Conservation (phyloP, 2,797 vertebrate genomes). For the Cryptoblepharus egeriae region DNA sequence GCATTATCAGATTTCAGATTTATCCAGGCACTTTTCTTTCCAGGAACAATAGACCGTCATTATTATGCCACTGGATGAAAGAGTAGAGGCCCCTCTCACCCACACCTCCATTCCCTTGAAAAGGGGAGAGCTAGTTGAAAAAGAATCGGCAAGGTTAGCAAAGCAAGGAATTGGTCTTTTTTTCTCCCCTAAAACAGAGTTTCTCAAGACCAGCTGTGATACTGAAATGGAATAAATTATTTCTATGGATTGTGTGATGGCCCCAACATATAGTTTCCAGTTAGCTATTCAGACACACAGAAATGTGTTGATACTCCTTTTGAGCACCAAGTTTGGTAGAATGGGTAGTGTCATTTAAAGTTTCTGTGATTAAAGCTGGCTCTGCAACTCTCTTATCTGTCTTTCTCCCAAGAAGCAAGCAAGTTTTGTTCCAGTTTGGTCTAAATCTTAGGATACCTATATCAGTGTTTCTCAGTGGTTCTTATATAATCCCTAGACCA, state of each 20-base stretch:
- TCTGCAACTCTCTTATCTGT: neutral
- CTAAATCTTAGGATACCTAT: neutral
- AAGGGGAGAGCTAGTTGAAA: constrained; percentile 49
- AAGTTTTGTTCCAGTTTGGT: neutral
- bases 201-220: neutral
- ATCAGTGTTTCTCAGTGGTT: no score
- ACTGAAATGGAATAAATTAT: neutral
- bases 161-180: constrained; percentile 41
- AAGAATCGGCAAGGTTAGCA: constrained; percentile 44
- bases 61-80: constrained; percentile 44
- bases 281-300: neutral
- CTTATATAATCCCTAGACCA: no score
- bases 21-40: constrained; percentile 48
- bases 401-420: neutral
- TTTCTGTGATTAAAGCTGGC: no score
- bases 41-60: constrained; percentile 32
- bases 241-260: no score
- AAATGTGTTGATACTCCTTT: neutral
- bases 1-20: constrained; percentile 61
- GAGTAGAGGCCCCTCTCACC: constrained; percentile 10
- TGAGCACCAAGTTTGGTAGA: no score
- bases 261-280: neutral
- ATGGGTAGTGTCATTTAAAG: no score
- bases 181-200: neutral
- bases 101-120: constrained; percentile 48